Conservation (phyloP, 2,888 invertebrate species). For the Nebria brevicollis region DNA sequence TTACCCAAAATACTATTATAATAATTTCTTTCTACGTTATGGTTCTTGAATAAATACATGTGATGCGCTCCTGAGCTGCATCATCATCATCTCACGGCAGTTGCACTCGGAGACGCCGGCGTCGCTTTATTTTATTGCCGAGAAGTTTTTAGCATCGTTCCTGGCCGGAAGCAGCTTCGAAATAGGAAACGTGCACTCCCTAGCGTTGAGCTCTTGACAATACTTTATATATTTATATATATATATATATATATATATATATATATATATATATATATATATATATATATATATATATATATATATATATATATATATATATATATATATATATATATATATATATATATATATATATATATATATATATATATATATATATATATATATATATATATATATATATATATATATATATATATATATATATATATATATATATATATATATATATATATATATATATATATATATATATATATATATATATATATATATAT, state of each 20-base stretch:
- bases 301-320: too few relatives aligned
- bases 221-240: not conserved
- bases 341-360: not conserved
- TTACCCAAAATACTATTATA: too few relatives aligned
- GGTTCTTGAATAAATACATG: not conserved
- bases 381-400: not conserved
- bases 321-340: not conserved
- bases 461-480: too few relatives aligned
- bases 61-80: not conserved
- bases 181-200: slow-evolving; percentile 33
- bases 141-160: slow-evolving; percentile 37
- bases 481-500: not conserved
- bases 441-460: too few relatives aligned
- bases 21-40: too few relatives aligned
- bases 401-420: not conserved
- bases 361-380: too few relatives aligned
- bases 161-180: slow-evolving; percentile 26
- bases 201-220: slow-evolving; percentile 6
- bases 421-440: too few relatives aligned
- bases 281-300: not conserved
- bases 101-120: slow-evolving; percentile 30
- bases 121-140: slow-evolving; percentile 42
- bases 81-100: slow-evolving; percentile 38
- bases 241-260: too few relatives aligned
- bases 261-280: not conserved